These are phyloP conservation scores for Chascanopsetta lugubris DNA, from an alignment of 2,113 vertebrate genomes.

Conservation along the genomic window DNA sequence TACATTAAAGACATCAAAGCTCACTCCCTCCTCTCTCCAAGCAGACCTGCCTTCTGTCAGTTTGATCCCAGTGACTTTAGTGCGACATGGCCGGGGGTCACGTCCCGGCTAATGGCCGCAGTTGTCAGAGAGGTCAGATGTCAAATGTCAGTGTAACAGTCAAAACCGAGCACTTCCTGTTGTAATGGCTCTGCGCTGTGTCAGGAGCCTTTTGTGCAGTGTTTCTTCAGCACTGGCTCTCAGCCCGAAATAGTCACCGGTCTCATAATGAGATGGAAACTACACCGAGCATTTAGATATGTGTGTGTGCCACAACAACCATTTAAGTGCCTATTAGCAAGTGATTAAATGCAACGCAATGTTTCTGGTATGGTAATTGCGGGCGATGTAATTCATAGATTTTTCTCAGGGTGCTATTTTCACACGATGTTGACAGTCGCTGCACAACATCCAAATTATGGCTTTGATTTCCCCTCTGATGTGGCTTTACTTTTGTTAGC, in stretches of 20 bases:
- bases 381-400: conserved; percentile 3
- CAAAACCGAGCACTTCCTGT: conserved; percentile 50
- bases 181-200: conserved; percentile 39
- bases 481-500: conserved; percentile 1
- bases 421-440: conserved; percentile 14
- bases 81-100: conserved; percentile 36
- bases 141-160: conserved; percentile 35
- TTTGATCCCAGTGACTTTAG: conserved; percentile 39
- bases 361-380: conserved; percentile 19
- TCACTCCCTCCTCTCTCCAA: not conserved
- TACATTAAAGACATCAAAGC: not conserved
- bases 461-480: conserved; percentile 1
- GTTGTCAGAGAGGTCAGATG: conserved; percentile 56
- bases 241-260: conserved; percentile 21
- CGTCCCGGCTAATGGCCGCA: conserved; percentile 44
- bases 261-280: conserved; percentile 7
- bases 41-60: conserved; percentile 46
- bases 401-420: conserved; percentile 14
- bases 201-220: conserved; percentile 25
- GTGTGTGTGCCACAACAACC: not conserved
- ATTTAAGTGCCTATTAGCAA: conserved; percentile 4
- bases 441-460: not conserved
- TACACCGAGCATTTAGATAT: not conserved
- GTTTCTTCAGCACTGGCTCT: conserved; percentile 27
- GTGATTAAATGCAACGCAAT: conserved; percentile 13